A percentile compares a stretch with the other conserved stretches of the same genome.
Evolutionary conservation across 2,888 invertebrate genomes (phyloP).

Genomic region (Tanypteryx hageni): DNA sequence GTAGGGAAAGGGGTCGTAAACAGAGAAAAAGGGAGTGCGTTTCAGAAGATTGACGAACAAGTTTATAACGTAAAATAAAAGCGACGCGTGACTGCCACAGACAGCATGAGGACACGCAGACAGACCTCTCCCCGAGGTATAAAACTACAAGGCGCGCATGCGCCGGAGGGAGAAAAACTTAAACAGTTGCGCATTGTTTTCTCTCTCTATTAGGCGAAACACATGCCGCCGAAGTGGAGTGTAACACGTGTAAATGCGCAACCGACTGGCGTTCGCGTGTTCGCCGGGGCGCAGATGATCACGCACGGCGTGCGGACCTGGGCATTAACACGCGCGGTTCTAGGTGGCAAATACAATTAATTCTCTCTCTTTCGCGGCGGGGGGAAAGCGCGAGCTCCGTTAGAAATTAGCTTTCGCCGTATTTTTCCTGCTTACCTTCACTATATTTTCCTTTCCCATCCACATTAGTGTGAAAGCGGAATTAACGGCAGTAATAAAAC

Average conservation of each 20-base stretch:
- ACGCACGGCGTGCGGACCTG: neutral
- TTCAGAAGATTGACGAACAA: neutral
- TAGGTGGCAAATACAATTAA: too few species aligned
- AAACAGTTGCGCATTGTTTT: neutral
- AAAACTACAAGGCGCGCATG: neutral
- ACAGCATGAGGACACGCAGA: neutral
- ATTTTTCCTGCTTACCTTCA: too few species aligned
- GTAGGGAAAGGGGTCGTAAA: neutral
- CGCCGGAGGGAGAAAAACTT: neutral
- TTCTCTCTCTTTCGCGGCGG: too few species aligned
- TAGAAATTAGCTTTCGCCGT: too few species aligned
- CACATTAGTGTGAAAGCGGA: too few species aligned
- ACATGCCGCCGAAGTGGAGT: neutral
- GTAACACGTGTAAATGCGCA: neutral
- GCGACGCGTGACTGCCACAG: neutral
- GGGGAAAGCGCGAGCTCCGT: too few species aligned
- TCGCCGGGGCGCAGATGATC: neutral
- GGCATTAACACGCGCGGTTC: neutral
- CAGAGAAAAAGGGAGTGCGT: neutral
- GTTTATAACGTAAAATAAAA: slow-evolving; percentile 4
- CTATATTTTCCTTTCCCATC: too few species aligned
- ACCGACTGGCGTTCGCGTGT: neutral
- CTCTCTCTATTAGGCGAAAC: neutral
- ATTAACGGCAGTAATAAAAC: too few species aligned
- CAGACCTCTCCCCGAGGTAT: neutral